These are phyloP conservation scores for Trichomycterus rosablanca DNA, from an alignment of 2,113 vertebrate species.

Conservation along the genomic window DNA sequence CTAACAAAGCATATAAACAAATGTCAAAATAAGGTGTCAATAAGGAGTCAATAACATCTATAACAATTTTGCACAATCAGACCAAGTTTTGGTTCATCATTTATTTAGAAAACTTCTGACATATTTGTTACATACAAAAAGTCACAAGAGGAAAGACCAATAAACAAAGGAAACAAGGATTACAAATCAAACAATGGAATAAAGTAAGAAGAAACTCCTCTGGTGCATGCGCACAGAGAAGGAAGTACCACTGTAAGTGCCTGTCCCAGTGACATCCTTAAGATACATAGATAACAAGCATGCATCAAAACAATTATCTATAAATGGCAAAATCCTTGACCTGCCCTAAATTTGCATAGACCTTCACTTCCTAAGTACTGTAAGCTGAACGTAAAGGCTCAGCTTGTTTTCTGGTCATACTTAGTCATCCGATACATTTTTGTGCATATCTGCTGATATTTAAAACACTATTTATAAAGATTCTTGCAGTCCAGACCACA, in stretches of 20 bases:
- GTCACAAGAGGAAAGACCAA: neutral
- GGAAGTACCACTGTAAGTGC: conserved; percentile 15
- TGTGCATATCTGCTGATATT: neutral
- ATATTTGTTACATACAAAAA: neutral
- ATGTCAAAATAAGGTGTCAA: too few species aligned
- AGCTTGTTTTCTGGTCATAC: conserved; percentile 3
- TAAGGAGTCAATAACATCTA: too few species aligned
- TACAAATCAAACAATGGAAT: neutral
- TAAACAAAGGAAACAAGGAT: neutral
- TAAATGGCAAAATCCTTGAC: neutral
- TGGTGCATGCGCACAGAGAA: neutral
- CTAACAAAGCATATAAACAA: too few species aligned
- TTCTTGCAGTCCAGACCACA: too few species aligned
- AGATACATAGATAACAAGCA: neutral
- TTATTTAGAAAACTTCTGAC: conserved; percentile 38
- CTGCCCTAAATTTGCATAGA: neutral
- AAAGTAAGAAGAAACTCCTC: neutral
- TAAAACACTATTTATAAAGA: too few species aligned
- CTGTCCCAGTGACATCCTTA: neutral
- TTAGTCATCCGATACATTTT: neutral
- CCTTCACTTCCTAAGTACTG: neutral
- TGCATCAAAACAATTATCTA: neutral
- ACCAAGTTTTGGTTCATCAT: conserved; percentile 5
- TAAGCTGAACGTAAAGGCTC: neutral
- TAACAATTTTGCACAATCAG: too few species aligned